A percentile compares a stretch with the other conserved stretches of the same genome.
These are phyloP conservation scores for Parnassius glacialis DNA, from an alignment of 2,888 invertebrate genomes.

Conservation along the genomic window DNA sequence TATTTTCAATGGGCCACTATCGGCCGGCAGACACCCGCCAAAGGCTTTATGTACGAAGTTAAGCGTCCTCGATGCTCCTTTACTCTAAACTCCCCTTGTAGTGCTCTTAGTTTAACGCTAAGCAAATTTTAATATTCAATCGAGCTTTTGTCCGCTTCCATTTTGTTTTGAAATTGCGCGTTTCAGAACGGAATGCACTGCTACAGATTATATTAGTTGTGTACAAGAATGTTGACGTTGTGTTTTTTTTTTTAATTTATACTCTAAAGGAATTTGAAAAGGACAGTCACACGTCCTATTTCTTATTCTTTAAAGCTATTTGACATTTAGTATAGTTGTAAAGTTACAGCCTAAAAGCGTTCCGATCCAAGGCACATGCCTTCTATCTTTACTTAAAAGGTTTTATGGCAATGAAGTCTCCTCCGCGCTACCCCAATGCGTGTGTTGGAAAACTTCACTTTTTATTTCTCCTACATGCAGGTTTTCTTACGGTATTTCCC, in stretches of 20 bases:
- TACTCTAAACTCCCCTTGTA: conserved; percentile 60
- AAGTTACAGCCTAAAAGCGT: too few species aligned
- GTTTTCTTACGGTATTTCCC: too few species aligned
- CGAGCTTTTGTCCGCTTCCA: conserved; percentile 56
- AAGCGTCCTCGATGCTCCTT: conserved; percentile 63
- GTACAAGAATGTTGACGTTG: neutral
- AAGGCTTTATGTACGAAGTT: conserved; percentile 74
- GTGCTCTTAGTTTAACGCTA: conserved; percentile 64
- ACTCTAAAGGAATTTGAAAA: too few species aligned
- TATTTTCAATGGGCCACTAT: conserved; percentile 79
- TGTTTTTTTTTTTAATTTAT: neutral
- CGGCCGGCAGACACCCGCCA: conserved; percentile 65
- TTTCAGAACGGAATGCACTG: conserved; percentile 31
- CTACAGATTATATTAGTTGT: conserved; percentile 14
- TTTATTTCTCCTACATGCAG: too few species aligned
- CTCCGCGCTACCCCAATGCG: too few species aligned
- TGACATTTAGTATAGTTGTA: too few species aligned
- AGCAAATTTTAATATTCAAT: conserved; percentile 80
- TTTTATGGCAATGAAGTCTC: too few species aligned
- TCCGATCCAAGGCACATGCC: too few species aligned
- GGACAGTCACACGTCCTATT: too few species aligned
- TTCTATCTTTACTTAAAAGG: too few species aligned
- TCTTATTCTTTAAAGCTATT: too few species aligned
- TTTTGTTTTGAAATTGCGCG: conserved; percentile 38
- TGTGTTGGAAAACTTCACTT: too few species aligned